These are phyloP conservation scores for Gastrophryne carolinensis DNA, from an alignment of 2,797 vertebrate species.

Conservation along the genomic window DNA sequence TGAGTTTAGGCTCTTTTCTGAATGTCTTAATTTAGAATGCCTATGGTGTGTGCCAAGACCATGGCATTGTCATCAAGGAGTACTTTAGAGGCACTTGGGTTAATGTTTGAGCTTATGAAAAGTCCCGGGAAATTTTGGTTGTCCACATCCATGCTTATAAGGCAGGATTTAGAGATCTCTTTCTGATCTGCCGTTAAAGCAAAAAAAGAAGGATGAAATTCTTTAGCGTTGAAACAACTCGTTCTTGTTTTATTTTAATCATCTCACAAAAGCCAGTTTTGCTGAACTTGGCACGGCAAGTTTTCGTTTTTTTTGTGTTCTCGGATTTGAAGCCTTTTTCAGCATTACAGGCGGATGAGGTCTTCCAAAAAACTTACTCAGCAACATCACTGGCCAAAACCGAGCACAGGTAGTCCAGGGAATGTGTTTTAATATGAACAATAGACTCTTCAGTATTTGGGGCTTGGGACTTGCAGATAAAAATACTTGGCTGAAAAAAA, in stretches of 20 bases:
- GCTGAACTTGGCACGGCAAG: slow-evolving; percentile 45
- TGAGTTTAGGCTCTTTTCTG: too few relatives aligned
- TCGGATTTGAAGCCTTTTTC: slow-evolving; percentile 46
- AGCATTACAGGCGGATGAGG: slow-evolving; percentile 27
- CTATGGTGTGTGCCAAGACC: too few relatives aligned
- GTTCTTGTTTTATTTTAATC: slow-evolving; percentile 51
- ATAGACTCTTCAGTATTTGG: neutral
- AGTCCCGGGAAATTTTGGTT: neutral
- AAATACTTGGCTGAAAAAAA: neutral
- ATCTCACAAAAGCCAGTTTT: slow-evolving; percentile 46
- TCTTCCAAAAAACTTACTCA: slow-evolving; percentile 51
- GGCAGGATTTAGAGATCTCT: slow-evolving; percentile 27
- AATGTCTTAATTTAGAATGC: too few relatives aligned
- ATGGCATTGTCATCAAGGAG: neutral
- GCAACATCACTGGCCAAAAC: slow-evolving; percentile 44
- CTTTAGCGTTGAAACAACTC: slow-evolving; percentile 44
- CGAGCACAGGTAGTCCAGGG: slow-evolving; percentile 44
- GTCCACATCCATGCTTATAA: slow-evolving; percentile 18
- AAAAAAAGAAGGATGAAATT: slow-evolving; percentile 27
- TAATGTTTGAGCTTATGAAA: slow-evolving; percentile 3
- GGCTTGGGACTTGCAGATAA: neutral
- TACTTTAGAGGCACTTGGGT: neutral
- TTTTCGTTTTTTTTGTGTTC: slow-evolving; percentile 43
- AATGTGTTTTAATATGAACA: slow-evolving; percentile 28
- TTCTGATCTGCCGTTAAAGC: slow-evolving; percentile 11